Evolutionary conservation across 2,797 vertebrate genomes (phyloP).

Genomic region (Phalanger gymnotis): DNA sequence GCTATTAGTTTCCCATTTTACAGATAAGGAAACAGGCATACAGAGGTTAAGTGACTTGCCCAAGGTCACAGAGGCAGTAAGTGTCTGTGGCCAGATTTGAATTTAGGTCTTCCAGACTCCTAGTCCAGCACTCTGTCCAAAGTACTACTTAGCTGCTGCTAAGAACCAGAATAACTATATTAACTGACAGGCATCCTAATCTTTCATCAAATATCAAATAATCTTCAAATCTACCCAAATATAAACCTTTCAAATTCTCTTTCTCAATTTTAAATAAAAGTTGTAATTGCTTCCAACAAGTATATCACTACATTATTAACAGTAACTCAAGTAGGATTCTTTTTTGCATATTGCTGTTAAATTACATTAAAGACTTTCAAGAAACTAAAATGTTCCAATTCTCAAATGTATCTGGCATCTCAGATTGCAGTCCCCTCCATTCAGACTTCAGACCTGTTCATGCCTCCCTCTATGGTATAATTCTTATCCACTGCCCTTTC

Average conservation of each 20-base stretch:
- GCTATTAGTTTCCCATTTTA: not conserved
- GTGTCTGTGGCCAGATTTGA: slow-evolving; percentile 5
- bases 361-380: not conserved
- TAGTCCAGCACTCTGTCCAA: not conserved
- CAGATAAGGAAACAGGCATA: not conserved
- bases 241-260: not conserved
- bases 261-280: not conserved
- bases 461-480: not conserved
- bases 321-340: not conserved
- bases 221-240: not conserved
- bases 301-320: not conserved
- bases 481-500: not conserved
- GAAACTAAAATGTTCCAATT: not conserved
- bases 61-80: not conserved
- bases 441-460: not conserved
- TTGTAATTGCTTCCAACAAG: not conserved
- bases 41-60: not conserved
- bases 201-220: not conserved
- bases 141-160: not conserved
- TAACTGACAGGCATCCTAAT: not conserved
- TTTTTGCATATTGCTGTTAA: not conserved
- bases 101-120: slow-evolving; percentile 33
- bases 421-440: not conserved
- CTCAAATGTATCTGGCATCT: not conserved
- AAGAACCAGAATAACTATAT: not conserved